Evolutionary conservation across 2,113 vertebrate species (phyloP), one percentile per base, ranked within the genome.

Genomic region (Nestor notabilis): DNA sequence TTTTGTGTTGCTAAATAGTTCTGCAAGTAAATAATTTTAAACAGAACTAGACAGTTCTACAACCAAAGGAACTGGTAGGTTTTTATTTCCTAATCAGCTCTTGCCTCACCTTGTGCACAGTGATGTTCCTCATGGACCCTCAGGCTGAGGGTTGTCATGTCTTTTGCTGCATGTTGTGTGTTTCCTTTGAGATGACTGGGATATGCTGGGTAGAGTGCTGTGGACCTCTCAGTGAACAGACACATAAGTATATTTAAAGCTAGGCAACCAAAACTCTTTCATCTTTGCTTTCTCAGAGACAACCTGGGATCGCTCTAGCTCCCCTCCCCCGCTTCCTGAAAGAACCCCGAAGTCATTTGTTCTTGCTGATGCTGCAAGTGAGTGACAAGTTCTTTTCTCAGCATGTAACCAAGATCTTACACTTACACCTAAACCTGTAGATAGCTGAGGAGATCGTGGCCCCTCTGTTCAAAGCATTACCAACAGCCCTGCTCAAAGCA

Each of bases 261-360:
- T 31, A 47, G 25, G 43, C 75, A 81, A 64, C 17, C n/a, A 79
- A 61, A 79, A 61, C 31, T 82, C 60, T 85, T 82, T 68, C 10
- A 25, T 83, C 17, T 83, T 80, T 79, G 72, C 71, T 35, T 70
- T 47, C 66, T 80, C 55, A 98, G 93, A 97, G 94, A 79, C 91
- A 91, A 27, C 33, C 15, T 35, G 44, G 63, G 96, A 97, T 87
- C 5, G 13, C 53, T 97, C 97, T 63, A 83, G 91, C 78, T 94
- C 95, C 31, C 89, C 97, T 50, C 97, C 98, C 47, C 97, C 98
- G 0, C 97, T 99, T 76, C 98, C 99, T 80, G 98, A 98, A 90
- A 98, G 99, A 97, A 99, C 98, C 18, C 98, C 97, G 0, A 98
- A 98, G 49, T 99, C 99, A 5, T 99, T 98, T 91, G 27, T 99